Evolutionary conservation across 2,888 invertebrate genomes (phyloP).

Genomic region (Cerceris rybyensis): DNA sequence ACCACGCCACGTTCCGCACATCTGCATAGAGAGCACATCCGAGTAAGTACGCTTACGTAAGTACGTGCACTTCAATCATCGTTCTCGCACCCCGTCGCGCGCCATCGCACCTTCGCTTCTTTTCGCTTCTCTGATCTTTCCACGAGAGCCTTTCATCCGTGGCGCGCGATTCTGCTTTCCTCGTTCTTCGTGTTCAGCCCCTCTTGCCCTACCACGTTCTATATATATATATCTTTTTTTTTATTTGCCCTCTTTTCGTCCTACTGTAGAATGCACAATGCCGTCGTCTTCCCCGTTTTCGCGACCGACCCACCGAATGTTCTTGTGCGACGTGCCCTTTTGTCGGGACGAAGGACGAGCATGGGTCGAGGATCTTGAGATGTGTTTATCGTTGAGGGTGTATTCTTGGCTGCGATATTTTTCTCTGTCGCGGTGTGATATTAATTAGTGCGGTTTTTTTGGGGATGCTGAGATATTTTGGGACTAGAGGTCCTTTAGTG

Average conservation of each 20-base stretch:
- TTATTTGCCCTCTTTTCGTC: slow-evolving; percentile 1
- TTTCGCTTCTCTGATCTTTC: slow-evolving; percentile 75
- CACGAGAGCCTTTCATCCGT: slow-evolving; percentile 70
- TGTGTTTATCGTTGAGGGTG: no score
- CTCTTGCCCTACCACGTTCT: slow-evolving; percentile 45
- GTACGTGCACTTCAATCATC: slow-evolving; percentile 80
- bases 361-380: no score
- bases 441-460: no score
- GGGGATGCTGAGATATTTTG: no score
- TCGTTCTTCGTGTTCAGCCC: slow-evolving; percentile 42
- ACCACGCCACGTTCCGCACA: slow-evolving; percentile 43
- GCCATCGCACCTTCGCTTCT: slow-evolving; percentile 73
- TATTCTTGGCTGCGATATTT: no score
- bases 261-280: no score
- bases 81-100: slow-evolving; percentile 74
- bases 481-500: no score
- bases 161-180: slow-evolving; percentile 59
- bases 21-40: slow-evolving; percentile 44
- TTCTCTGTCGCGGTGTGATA: no score
- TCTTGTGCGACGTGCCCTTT: no score
- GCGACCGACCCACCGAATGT: no score
- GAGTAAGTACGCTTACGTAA: slow-evolving; percentile 75
- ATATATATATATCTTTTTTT: slow-evolving; percentile 43
- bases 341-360: no score
- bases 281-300: no score